These are phyloP conservation scores for Brachyhypopomus occidentalis DNA, from an alignment of 2,113 vertebrate species.

Conservation along the genomic window DNA sequence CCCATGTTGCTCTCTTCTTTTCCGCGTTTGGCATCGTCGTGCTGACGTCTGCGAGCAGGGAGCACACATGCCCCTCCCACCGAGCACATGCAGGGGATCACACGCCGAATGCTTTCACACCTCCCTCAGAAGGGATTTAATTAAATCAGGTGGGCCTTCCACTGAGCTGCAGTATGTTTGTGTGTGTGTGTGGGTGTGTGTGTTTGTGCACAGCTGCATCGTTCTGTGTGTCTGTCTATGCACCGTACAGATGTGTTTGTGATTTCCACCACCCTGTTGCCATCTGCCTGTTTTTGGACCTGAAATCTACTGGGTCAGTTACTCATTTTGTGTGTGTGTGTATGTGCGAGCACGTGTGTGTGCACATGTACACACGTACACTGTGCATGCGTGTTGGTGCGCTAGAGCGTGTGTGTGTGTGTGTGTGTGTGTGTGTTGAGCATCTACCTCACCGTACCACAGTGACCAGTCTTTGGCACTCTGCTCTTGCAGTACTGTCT, in stretches of 20 bases:
- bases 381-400: too few species aligned
- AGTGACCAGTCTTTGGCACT: not conserved
- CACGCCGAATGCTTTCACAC: slow-evolving; percentile 30
- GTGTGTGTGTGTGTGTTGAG: not conserved
- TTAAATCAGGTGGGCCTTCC: slow-evolving; percentile 18
- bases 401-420: slow-evolving; percentile 20
- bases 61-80: slow-evolving; percentile 19
- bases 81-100: slow-evolving; percentile 7
- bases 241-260: slow-evolving; percentile 50
- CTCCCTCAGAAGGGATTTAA: slow-evolving; percentile 31
- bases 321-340: slow-evolving; percentile 5
- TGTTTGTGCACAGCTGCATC: not conserved
- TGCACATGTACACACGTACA: too few species aligned
- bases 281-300: slow-evolving; percentile 57
- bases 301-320: slow-evolving; percentile 31
- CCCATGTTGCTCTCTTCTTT: slow-evolving; percentile 19
- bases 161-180: slow-evolving; percentile 2
- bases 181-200: slow-evolving; percentile 1
- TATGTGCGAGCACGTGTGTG: not conserved
- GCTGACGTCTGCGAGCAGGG: not conserved
- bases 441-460: not conserved
- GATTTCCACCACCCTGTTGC: slow-evolving; percentile 41
- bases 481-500: not conserved
- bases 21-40: not conserved
- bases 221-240: slow-evolving; percentile 3